Evolutionary conservation across 2,888 invertebrate species (phyloP).

Genomic region (Microchrysa polita): DNA sequence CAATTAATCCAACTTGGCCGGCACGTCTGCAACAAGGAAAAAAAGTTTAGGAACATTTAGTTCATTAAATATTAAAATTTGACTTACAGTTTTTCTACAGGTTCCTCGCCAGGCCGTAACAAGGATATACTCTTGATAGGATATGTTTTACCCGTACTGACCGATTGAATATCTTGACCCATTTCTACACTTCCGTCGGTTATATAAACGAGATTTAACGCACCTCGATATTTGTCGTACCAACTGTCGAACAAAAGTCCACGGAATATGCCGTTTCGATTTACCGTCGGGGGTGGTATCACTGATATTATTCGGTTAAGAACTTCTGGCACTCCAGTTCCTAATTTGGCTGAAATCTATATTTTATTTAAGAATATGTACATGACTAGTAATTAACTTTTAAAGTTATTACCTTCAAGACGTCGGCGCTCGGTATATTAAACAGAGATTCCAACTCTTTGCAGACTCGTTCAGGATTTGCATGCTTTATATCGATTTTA

Average conservation of each 20-base stretch:
- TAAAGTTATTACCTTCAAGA: slow-evolving; percentile 73
- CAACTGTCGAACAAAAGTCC: slow-evolving; percentile 93
- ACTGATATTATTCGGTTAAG: slow-evolving; percentile 80
- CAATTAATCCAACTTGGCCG: slow-evolving; percentile 93
- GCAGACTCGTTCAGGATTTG: slow-evolving; percentile 84
- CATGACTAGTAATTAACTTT: neutral
- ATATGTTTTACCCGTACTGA: slow-evolving; percentile 77
- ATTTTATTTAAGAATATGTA: neutral
- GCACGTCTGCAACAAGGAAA: slow-evolving; percentile 65
- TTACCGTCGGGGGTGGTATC: slow-evolving; percentile 78
- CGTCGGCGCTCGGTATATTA: slow-evolving; percentile 76
- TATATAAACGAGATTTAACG: slow-evolving; percentile 79
- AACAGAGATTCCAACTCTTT: slow-evolving; percentile 84
- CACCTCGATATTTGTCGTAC: slow-evolving; percentile 89
- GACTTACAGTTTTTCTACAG: slow-evolving; percentile 71
- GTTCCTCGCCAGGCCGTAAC: slow-evolving; percentile 79
- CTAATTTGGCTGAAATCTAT: slow-evolving; percentile 89
- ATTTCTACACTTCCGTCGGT: slow-evolving; percentile 77
- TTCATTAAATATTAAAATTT: no score
- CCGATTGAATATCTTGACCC: slow-evolving; percentile 80
- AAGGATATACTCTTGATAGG: slow-evolving; percentile 82
- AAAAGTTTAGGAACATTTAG: neutral
- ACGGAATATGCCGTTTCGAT: slow-evolving; percentile 72
- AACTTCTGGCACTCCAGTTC: slow-evolving; percentile 82
- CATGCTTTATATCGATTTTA: slow-evolving; percentile 94